Evolutionary conservation across 2,888 invertebrate genomes (phyloP).

Genomic region (Sesamia inferens): DNA sequence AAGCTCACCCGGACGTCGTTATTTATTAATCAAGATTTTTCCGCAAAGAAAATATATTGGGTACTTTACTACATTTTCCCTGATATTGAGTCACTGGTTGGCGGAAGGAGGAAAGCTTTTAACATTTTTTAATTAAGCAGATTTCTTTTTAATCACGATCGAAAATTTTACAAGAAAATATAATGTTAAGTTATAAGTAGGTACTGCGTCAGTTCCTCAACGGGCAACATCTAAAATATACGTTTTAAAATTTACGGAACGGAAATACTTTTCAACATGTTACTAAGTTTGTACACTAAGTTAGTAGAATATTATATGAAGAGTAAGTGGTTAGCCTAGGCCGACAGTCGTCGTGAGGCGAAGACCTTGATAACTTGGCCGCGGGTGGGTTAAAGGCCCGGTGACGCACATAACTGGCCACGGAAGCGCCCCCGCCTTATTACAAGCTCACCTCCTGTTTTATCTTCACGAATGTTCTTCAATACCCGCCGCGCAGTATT

Average conservation of each 20-base stretch:
- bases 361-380: constrained; percentile 70
- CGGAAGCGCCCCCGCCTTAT: constrained; percentile 68
- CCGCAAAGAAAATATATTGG: constrained; percentile 20
- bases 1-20: constrained; percentile 5
- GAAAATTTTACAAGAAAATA: constrained; percentile 4
- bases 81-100: neutral
- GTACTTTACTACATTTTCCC: constrained; percentile 16
- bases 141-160: constrained; percentile 1
- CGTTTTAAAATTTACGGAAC: constrained; percentile 24
- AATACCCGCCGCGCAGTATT: constrained; percentile 9
- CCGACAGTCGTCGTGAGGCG: constrained; percentile 56
- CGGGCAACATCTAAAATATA: constrained; percentile 3
- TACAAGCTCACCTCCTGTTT: constrained; percentile 48
- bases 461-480: constrained; percentile 29
- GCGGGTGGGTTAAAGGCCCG: constrained; percentile 75
- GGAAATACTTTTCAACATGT: constrained; percentile 25
- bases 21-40: constrained; percentile 20
- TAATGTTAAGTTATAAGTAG: neutral
- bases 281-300: too few relatives aligned
- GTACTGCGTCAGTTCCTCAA: constrained; percentile 13
- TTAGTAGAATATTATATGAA: constrained; percentile 39
- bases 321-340: constrained; percentile 52
- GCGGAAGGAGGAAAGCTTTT: constrained; percentile 38
- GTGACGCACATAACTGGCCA: constrained; percentile 71
- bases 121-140: neutral